Percentiles rank a stretch among this genome's conserved stretches.
These are phyloP conservation scores for Rotaria sp. DNA, from an alignment of 2,888 invertebrate genomes.

Conservation along the genomic window DNA sequence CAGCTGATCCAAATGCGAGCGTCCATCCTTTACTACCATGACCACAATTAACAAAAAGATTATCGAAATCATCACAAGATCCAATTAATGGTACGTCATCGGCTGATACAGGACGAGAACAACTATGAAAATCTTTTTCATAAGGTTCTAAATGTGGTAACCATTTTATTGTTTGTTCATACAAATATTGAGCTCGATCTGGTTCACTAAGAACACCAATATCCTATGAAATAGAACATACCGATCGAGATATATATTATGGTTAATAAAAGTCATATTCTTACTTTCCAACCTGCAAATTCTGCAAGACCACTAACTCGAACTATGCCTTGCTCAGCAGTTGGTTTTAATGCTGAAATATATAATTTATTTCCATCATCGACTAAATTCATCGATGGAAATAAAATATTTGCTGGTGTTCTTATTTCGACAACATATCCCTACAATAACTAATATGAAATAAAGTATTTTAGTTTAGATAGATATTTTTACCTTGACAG, in stretches of 20 bases:
- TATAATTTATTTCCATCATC: conserved; percentile 11
- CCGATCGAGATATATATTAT: background rate
- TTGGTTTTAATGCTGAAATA: background rate
- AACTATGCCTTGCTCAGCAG: background rate
- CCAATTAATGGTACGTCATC: background rate
- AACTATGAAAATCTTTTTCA: background rate
- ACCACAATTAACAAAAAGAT: conserved; percentile 3
- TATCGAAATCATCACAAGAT: background rate
- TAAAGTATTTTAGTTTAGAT: no score
- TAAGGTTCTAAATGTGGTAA: background rate
- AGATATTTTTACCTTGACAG: background rate
- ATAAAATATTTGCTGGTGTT: background rate
- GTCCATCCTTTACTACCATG: conserved; percentile 19
- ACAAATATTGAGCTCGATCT: conserved; percentile 5
- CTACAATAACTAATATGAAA: background rate
- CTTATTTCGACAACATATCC: background rate
- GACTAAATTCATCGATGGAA: background rate
- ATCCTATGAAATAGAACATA: background rate
- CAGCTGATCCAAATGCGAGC: background rate
- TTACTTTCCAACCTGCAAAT: conserved; percentile 1
- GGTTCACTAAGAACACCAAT: conserved; percentile 2
- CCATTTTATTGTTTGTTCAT: background rate
- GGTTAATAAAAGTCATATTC: background rate
- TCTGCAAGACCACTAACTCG: conserved; percentile 13
- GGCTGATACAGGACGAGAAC: conserved; percentile 6